Evolutionary conservation across 2,113 vertebrate species (phyloP).

Genomic region (Gymnobelideus leadbeateri): DNA sequence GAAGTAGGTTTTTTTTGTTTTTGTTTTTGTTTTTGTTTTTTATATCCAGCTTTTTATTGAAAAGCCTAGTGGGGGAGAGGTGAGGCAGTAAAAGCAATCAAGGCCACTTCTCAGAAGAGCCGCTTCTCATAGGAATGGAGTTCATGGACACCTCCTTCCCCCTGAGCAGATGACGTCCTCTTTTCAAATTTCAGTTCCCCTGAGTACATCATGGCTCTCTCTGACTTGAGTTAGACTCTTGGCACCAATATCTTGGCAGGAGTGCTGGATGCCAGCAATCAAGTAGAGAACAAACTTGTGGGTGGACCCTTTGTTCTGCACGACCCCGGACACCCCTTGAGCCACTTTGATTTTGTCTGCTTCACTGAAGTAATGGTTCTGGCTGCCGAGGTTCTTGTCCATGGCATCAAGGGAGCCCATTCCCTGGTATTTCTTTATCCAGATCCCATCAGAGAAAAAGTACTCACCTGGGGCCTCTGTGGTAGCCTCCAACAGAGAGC

Average conservation of each 20-base stretch:
- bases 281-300: constrained; percentile 98
- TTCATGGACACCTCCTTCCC: constrained; percentile 97
- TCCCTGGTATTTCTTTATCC: constrained; percentile 97
- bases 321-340: constrained; percentile 96
- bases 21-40: no score
- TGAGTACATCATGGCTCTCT: constrained; percentile 97
- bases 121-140: no score
- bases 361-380: constrained; percentile 97
- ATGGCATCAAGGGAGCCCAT: constrained; percentile 99
- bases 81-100: no score
- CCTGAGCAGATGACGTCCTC: constrained; percentile 94
- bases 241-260: constrained; percentile 97
- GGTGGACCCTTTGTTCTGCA: constrained; percentile 99
- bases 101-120: no score
- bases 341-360: no score
- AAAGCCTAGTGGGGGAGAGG: no score
- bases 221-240: constrained; percentile 97
- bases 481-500: constrained; percentile 96
- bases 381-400: constrained; percentile 98
- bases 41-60: no score
- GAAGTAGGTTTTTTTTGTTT: no score
- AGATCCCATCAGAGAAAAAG: constrained; percentile 98
- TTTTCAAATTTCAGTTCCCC: constrained; percentile 99
- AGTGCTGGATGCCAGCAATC: constrained; percentile 96
- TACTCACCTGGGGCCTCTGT: constrained; percentile 97